Percentiles rank a stretch among this genome's conserved stretches.
Evolutionary conservation across 2,797 vertebrate species (phyloP).

Genomic region (Anguilla anguilla): DNA sequence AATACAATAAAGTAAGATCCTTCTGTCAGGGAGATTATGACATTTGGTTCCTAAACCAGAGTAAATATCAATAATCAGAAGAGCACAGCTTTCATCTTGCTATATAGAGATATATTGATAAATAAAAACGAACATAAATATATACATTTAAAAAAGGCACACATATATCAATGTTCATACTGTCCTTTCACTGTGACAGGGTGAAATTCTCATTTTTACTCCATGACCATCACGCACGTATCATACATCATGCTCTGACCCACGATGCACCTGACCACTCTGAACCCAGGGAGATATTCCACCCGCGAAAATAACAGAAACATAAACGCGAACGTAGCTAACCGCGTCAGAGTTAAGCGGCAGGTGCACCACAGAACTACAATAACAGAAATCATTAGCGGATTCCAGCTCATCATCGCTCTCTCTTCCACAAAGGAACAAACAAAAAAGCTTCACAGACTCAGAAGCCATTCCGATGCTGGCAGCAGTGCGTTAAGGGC

Average conservation of each 20-base stretch:
- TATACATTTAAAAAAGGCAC: not conserved
- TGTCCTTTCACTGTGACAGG: conserved; percentile 22
- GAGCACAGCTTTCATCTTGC: not conserved
- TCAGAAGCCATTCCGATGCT: not conserved
- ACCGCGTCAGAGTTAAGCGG: not conserved
- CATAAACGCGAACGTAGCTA: not conserved
- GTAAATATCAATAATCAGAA: not conserved
- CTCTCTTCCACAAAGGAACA: not conserved
- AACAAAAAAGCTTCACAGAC: not conserved
- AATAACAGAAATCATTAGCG: not conserved
- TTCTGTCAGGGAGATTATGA: not conserved
- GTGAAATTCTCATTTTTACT: conserved; percentile 21
- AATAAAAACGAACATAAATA: conserved; percentile 23
- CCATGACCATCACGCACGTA: conserved; percentile 6
- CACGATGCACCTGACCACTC: not conserved
- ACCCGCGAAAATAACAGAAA: not conserved
- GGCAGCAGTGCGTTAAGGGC: not conserved
- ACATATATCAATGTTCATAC: conserved; percentile 13
- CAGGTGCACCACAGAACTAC: not conserved
- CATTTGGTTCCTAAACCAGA: conserved; percentile 11
- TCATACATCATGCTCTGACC: conserved; percentile 25
- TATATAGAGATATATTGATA: conserved; percentile 16
- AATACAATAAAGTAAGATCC: conserved; percentile 1
- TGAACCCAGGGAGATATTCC: not conserved
- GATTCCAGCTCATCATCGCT: not conserved